Evolutionary conservation across 2,888 invertebrate species (phyloP).

Genomic region (Drosophila birchii): DNA sequence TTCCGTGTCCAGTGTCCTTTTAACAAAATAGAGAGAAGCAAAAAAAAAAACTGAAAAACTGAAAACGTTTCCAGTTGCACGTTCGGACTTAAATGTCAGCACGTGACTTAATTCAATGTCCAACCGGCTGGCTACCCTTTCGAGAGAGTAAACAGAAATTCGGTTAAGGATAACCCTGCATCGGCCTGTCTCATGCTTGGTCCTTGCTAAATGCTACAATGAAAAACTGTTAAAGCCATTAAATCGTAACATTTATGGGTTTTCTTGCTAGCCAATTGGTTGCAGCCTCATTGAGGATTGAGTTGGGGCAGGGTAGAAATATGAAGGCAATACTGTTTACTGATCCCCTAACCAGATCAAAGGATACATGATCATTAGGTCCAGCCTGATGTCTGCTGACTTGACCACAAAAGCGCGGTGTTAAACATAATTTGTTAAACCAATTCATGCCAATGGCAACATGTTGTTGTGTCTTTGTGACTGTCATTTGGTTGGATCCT

Average conservation of each 20-base stretch:
- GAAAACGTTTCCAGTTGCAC: constrained; percentile 81
- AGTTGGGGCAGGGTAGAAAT: too few relatives aligned
- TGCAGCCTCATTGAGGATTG: constrained; percentile 2
- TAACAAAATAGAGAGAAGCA: constrained; percentile 33
- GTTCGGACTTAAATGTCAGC: constrained; percentile 83
- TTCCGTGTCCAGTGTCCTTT: background rate
- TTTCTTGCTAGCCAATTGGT: constrained; percentile 27
- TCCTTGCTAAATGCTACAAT: constrained; percentile 6
- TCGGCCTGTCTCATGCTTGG: background rate
- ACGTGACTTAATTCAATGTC: constrained; percentile 80
- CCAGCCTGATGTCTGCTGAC: background rate
- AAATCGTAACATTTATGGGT: constrained; percentile 46
- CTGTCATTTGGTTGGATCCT: constrained; percentile 18
- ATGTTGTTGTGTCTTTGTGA: constrained; percentile 51
- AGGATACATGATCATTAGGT: background rate
- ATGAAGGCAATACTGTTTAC: background rate
- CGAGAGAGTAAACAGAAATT: constrained; percentile 10
- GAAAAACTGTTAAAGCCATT: constrained; percentile 7
- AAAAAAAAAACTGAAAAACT: constrained; percentile 47
- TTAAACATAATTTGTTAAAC: constrained; percentile 54
- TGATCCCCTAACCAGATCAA: background rate
- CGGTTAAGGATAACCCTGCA: background rate
- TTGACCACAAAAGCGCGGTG: constrained; percentile 4
- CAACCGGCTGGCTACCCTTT: constrained; percentile 7
- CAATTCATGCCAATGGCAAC: constrained; percentile 58